Evolutionary conservation across 2,113 vertebrate species (phyloP), one percentile per base, ranked within the genome.

Genomic region (Ctenomys sociabilis): DNA sequence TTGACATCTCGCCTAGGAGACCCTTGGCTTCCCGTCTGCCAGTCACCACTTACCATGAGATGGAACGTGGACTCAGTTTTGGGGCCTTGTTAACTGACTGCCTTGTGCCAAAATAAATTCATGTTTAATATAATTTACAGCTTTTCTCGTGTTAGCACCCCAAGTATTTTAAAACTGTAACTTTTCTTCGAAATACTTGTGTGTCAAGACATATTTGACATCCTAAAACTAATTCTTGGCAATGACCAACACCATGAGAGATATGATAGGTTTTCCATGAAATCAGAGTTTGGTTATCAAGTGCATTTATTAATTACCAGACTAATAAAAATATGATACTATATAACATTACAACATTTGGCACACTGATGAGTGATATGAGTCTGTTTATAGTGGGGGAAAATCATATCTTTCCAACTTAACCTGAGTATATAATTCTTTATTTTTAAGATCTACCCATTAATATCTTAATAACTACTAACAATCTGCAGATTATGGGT

Each of bases 261-360:
- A 30, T 78, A 5, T 32, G 40, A 28, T 59, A 52, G 52, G 13
- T 85, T 13, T 83, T 78, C 17, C 57, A 3, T 87, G 49, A 73
- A 49, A 92, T 75, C 45, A 77, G 9, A 19, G 4, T 45, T 64
- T 91, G 8, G 37, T 85, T 81, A 75, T 43, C 57, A 82, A 83
- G 35, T 92, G 54, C 43, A 14, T 70, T 80, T 87, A 68, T 94
- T 82, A 94, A 93, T 81, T 91, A 68, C 3, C 7, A 40, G 49
- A 94, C 82, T 86, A 66, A 88, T 37, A 80, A 93, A 95, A 52
- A 52, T n/a, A 21, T 81, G 17, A 73, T 80, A 40, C 54, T 61
- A n/a, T 28, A 28, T 64, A 64, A 54, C 1, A 77, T 49, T 30
- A 43, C 83, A 11, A 57, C 35, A 78, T 61, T 90, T n/a, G 83